These are phyloP conservation scores for Diadema setosum DNA, from an alignment of 35 echinoderm and acorn worm species.

Conservation along the genomic window DNA sequence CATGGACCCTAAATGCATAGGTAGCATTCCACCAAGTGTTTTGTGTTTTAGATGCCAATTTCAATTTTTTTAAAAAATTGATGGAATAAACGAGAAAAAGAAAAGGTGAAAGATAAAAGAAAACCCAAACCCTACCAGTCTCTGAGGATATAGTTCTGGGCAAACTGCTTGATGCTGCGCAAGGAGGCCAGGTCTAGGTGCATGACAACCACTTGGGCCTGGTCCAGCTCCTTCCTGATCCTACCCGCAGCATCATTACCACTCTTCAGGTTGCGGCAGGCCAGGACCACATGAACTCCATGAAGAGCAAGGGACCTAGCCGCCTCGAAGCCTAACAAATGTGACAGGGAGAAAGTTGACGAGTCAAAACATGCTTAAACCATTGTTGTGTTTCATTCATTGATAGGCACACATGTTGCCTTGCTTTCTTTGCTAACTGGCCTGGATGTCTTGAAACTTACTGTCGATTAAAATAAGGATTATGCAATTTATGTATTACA, in stretches of 20 bases:
- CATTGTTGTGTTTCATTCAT: too few species aligned
- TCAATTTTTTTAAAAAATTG: too few species aligned
- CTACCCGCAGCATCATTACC: conserved; percentile 67
- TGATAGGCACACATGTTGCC: too few species aligned
- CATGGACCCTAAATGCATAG: background rate
- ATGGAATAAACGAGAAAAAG: too few species aligned
- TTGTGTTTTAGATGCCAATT: too few species aligned
- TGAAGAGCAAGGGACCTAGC: conserved; percentile 77
- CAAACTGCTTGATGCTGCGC: conserved; percentile 85
- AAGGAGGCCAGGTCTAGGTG: conserved; percentile 82
- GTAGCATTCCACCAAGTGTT: background rate
- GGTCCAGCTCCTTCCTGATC: conserved; percentile 60
- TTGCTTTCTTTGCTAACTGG: too few species aligned
- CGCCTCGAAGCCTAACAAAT: conserved; percentile 81
- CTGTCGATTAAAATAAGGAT: too few species aligned
- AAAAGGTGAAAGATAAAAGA: too few species aligned
- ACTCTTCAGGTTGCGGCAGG: conserved; percentile 77
- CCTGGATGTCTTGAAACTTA: too few species aligned
- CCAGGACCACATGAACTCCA: conserved; percentile 91
- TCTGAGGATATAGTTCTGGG: conserved; percentile 74
- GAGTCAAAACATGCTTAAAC: too few species aligned
- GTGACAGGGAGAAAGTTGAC: background rate
- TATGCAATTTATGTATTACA: too few species aligned
- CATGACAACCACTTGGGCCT: conserved; percentile 84
- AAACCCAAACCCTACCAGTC: conserved; percentile 60